Base-by-base conservation (phyloP, 2,888 invertebrate species). In the Tuberolachnus salignus region DNA sequence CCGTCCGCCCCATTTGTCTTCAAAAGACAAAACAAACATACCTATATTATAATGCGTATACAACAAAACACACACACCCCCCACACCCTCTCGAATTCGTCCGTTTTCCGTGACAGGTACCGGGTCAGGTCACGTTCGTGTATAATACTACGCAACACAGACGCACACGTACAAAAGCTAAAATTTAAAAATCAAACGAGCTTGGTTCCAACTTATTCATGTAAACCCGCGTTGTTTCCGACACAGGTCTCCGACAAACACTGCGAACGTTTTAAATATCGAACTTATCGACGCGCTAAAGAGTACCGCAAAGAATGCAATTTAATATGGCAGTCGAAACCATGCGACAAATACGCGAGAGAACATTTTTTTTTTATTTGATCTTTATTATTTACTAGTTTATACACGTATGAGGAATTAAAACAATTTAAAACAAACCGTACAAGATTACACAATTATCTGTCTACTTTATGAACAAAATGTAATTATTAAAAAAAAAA, bases 101-200 rank as follows among this genome's bases (percentile, higher is more conserved):
- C 46, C 59, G 51, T 21, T 67, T 49, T 57, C 34, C 4, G 21
- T 78, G 78, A 78, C 78, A 78, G 78, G 78, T 78, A 78, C 75
- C 67, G 26, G 67, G 75, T 75, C 75, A 75, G 75, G 57, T 75
- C 57, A 42, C 49, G 11, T 11, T 26, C 49, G n/a, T 34, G 34
- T 3, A 53, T 26, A 14, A 26, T 69, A 42, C 34, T 34, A 4
- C 34, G 34, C 34, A n/a, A 34, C 34, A 6, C 34, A 44, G 13
- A 21, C 63, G 51, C 26, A 44, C 16, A 16, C 51, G 16, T 21
- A 75, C 67, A 75, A 75, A 75, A 66, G 74, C 74, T 75, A 75
- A 66, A 46, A 75, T 19, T 9, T n/a, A 46, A 66, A 51, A 66
- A 75, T 75, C 57, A 64, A 78, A 78, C 59, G 59, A 78, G 55